Base-by-base conservation (phyloP, 1,140 invertebrate species). In the Drosophila hydei region DNA sequence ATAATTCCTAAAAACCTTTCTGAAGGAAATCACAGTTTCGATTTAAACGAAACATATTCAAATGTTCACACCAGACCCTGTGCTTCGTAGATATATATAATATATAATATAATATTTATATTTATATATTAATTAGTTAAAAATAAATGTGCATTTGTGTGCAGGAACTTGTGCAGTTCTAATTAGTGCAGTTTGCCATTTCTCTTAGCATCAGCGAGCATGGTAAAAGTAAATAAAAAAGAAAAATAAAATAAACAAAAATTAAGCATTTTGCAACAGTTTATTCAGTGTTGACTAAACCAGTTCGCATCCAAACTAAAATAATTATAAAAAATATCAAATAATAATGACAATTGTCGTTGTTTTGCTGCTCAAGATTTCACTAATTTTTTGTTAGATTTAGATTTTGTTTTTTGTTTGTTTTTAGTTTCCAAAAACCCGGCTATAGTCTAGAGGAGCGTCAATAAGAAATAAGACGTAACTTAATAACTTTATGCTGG, bases 281-380 rank as follows among this genome's bases (percentile, higher is more conserved):
- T 88, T 88, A 88, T 89, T 88, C 61, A 64, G 79, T 83, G 83
- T 87, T 78, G 78, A 51, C 80, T 80, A 68, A 73, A 77, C 65
- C 71, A 72, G 62, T 71, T 63, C 64, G 79, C 64, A 77, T 76
- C 72, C 83, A 88, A 79, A 83, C 69, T 83, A 76, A 79, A 42
- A 30, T 58, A 65, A 51, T n/a, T 65, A 79, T 74, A 80, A 83
- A 69, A 89, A 89, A 69, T 76, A 78, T 88, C 72, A 88, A 88
- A 89, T 87, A 83, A 59, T 67, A 64, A 87, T 77, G 65, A 64
- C 70, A 69, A 55, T 18, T 73, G 48, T 76, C 59, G 59, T 59
- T 64, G 51, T 59, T 42, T 79, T 70, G 55, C 50, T 69, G 76
- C 79, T 73, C 76, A 73, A 72, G 43, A 77, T 72, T 75, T 84